phyloP scores from a whole-genome alignment of 1,140 invertebrate species.

The Diuraphis noxia region DNA sequence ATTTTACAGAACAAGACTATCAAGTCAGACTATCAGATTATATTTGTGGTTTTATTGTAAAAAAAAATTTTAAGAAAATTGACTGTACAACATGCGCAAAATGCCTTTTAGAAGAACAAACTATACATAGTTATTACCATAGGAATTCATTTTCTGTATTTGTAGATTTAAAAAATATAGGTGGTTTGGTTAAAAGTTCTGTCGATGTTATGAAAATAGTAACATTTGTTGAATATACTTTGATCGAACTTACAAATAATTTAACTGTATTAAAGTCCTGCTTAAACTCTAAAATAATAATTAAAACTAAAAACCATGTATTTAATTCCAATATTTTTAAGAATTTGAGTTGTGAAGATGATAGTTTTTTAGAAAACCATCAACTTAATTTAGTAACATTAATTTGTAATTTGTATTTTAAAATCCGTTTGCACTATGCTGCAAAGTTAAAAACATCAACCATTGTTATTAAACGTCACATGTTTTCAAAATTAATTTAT shows the following conservation, averaged over 20 bases:
- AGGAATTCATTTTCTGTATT: background rate
- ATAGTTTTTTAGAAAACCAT: constrained; percentile 21
- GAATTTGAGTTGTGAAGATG: background rate
- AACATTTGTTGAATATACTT: background rate
- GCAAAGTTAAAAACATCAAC: background rate
- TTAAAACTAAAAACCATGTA: background rate
- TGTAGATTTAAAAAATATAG: background rate
- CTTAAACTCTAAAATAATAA: background rate
- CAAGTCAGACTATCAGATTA: background rate
- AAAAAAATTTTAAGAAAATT: background rate
- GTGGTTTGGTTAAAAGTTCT: background rate
- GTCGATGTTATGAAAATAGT: background rate
- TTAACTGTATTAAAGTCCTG: background rate
- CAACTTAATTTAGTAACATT: background rate
- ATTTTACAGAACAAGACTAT: too few relatives aligned
- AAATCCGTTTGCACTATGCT: background rate
- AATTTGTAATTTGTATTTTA: background rate
- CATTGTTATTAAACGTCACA: background rate
- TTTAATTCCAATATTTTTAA: background rate
- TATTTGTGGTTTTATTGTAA: background rate
- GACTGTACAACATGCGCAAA: background rate
- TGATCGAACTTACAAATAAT: background rate
- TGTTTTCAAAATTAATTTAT: background rate
- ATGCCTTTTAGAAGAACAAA: background rate
- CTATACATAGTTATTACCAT: background rate